A percentile compares a stretch with the other conserved stretches of the same genome.
Evolutionary conservation across 2,113 vertebrate genomes (phyloP).

Genomic region (Nansenia antarctica): DNA sequence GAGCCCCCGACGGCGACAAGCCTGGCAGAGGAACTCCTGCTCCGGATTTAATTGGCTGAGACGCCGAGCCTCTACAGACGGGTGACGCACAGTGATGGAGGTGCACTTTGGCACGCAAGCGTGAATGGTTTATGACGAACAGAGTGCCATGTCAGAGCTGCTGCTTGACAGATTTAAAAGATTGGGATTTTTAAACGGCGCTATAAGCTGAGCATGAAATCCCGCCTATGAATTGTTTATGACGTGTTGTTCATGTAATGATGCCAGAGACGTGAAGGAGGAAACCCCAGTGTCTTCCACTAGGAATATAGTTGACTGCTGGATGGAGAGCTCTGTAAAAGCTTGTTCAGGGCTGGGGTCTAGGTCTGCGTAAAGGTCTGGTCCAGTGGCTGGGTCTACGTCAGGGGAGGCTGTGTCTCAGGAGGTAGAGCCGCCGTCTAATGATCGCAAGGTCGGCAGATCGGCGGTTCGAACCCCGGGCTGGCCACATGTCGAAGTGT

Average conservation of each 20-base stretch:
- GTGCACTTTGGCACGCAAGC: constrained; percentile 41
- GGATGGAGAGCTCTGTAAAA: background rate
- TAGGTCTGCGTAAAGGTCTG: background rate
- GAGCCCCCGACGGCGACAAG: constrained; percentile 20
- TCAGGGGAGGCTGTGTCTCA: no score
- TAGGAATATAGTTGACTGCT: constrained; percentile 9
- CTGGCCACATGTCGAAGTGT: no score
- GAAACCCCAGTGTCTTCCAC: constrained; percentile 7
- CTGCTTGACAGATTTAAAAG: constrained; percentile 31
- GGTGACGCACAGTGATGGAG: constrained; percentile 50
- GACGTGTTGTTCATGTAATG: constrained; percentile 9
- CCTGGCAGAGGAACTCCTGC: constrained; percentile 37
- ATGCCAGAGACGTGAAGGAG: constrained; percentile 1
- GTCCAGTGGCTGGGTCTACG: background rate
- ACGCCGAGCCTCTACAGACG: constrained; percentile 35
- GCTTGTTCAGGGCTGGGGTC: background rate
- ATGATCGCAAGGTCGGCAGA: no score
- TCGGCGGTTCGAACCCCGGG: no score
- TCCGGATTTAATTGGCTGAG: constrained; percentile 55
- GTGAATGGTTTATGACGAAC: constrained; percentile 29
- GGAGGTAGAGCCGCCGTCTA: no score
- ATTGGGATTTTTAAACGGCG: constrained; percentile 33
- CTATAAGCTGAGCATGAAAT: constrained; percentile 46
- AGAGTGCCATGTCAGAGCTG: constrained; percentile 32
- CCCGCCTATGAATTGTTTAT: constrained; percentile 31